These are phyloP conservation scores for Pedetes capensis DNA, from an alignment of 2,113 vertebrate genomes.

Conservation along the genomic window DNA sequence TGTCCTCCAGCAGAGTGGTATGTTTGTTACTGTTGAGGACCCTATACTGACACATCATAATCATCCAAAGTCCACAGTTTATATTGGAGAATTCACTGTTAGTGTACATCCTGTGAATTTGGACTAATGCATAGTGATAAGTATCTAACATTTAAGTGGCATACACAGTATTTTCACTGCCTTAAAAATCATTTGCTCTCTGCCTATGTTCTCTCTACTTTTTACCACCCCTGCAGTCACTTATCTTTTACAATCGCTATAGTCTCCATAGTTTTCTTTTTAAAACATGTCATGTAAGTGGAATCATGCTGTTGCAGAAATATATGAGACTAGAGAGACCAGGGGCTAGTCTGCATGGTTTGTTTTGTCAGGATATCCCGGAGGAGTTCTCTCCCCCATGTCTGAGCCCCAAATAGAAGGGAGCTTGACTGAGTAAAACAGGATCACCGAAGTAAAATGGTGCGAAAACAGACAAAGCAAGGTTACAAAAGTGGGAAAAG, in stretches of 20 bases:
- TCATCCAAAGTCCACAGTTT: no score
- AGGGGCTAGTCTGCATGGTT: no score
- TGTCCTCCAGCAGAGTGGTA: not conserved
- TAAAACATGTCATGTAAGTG: not conserved
- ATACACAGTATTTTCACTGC: not conserved
- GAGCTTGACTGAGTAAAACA: no score
- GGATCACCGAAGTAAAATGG: no score
- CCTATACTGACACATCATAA: not conserved
- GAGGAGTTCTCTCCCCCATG: no score
- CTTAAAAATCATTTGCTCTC: not conserved
- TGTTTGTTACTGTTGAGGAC: not conserved
- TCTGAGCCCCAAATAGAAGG: no score
- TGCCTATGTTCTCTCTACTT: not conserved
- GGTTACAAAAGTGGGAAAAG: no score
- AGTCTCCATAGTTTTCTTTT: not conserved
- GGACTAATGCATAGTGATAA: not conserved
- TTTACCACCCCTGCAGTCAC: no score
- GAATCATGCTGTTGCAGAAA: no score
- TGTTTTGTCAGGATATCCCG: no score
- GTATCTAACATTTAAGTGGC: not conserved
- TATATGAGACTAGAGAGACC: no score
- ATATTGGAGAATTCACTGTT: not conserved
- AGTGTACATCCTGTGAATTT: not conserved
- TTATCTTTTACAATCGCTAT: not conserved
- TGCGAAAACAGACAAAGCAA: no score